Evolutionary conservation across 2,113 vertebrate genomes (phyloP).

Genomic region (Bettongia penicillata): DNA sequence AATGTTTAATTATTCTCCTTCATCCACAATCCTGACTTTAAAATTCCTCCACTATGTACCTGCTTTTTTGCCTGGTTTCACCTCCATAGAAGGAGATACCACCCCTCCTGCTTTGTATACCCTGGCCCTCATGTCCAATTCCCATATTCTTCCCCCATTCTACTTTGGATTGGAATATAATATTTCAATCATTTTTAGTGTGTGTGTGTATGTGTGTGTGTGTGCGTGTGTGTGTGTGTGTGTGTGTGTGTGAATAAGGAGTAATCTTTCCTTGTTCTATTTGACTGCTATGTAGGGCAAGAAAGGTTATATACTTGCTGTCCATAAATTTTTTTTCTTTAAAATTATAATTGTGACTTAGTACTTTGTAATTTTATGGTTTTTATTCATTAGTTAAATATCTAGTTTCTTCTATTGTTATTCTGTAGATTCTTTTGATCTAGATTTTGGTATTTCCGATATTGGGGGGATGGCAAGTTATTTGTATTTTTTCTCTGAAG

Average conservation of each 20-base stretch:
- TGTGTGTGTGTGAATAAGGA: neutral
- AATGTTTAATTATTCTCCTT: neutral
- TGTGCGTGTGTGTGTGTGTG: neutral
- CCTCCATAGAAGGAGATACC: too few relatives aligned
- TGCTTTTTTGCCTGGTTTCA: too few relatives aligned
- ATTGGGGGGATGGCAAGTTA: neutral
- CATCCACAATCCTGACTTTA: neutral
- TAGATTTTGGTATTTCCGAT: neutral
- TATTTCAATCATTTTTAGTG: neutral
- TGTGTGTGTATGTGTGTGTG: neutral
- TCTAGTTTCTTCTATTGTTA: neutral
- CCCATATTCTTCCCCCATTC: too few relatives aligned
- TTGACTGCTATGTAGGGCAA: neutral
- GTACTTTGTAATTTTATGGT: neutral
- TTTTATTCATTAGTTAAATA: neutral
- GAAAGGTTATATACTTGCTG: neutral
- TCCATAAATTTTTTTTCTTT: neutral
- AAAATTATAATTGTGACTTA: neutral
- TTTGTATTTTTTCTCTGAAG: neutral
- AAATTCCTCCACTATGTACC: too few relatives aligned
- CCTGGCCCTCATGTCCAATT: too few relatives aligned
- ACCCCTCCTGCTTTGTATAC: too few relatives aligned
- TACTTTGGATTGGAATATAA: neutral
- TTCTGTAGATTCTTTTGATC: neutral
- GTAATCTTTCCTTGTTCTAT: neutral